Evolutionary conservation across 2,888 invertebrate genomes (phyloP).

Genomic region (Troilus luridus): DNA sequence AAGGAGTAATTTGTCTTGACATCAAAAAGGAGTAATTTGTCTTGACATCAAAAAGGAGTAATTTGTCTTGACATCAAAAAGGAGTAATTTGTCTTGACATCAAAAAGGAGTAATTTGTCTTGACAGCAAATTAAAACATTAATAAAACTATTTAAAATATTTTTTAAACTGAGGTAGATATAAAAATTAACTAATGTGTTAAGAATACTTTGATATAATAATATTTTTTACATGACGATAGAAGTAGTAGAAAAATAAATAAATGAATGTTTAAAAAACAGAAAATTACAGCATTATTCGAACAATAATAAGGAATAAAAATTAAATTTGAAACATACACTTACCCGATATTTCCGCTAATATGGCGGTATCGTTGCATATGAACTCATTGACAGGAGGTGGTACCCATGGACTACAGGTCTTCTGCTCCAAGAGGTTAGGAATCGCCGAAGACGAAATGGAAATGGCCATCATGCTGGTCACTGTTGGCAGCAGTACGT

Average conservation of each 20-base stretch:
- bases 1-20: no score
- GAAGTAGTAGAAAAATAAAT: not conserved
- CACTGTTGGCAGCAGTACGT: not conserved
- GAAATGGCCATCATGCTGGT: not conserved
- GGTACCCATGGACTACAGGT: constrained; percentile 1
- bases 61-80: no score
- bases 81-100: no score
- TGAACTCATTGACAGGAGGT: constrained; percentile 10
- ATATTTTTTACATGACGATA: not conserved
- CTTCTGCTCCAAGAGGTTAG: not conserved
- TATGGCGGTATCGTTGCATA: not conserved
- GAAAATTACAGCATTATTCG: not conserved
- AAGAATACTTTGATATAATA: not conserved
- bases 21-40: no score
- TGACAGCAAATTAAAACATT: no score
- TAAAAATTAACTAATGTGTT: not conserved
- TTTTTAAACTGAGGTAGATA: no score
- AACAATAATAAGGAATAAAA: no score
- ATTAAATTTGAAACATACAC: not conserved
- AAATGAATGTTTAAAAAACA: not conserved
- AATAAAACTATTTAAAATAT: no score
- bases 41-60: no score
- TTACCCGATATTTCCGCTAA: constrained; percentile 5
- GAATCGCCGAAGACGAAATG: not conserved
- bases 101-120: no score